phyloP scores from a whole-genome alignment of 2,797 vertebrate species.

The Liparis tanakae region DNA sequence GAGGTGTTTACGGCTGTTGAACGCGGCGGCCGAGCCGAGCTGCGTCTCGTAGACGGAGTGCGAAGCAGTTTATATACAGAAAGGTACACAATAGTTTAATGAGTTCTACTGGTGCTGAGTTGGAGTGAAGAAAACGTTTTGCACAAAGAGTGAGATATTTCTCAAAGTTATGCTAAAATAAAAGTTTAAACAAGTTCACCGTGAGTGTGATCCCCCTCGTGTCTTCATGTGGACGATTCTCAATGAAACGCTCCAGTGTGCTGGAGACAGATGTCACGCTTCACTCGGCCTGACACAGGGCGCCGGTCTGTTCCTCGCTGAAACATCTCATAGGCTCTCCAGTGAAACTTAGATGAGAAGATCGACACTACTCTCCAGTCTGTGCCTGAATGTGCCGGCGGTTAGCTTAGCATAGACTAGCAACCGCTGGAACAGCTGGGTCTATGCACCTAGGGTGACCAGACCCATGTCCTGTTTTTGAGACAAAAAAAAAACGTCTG shows the following conservation, averaged over 20 bases:
- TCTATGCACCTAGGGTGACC: neutral
- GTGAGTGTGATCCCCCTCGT: neutral
- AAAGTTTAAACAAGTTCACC: neutral
- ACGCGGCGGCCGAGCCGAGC: slow-evolving; percentile 1
- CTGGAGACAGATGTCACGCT: neutral
- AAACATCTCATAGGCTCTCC: neutral
- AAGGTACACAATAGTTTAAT: neutral
- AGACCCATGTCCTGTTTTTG: no score
- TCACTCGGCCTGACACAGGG: neutral
- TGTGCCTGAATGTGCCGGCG: neutral
- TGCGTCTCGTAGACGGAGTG: slow-evolving; percentile 18
- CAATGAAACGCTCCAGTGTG: neutral
- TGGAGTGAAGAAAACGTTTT: neutral
- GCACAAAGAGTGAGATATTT: neutral
- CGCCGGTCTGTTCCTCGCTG: no score
- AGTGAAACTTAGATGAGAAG: neutral
- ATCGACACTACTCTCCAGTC: neutral
- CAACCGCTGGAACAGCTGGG: neutral
- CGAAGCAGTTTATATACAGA: neutral
- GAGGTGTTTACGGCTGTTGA: slow-evolving; percentile 39
- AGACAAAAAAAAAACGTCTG: no score
- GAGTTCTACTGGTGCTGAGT: neutral
- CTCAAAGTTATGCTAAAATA: neutral
- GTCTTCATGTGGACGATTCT: neutral
- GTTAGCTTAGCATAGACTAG: neutral